Percentiles rank a stretch among this genome's conserved stretches.
Conservation (phyloP, 2,113 vertebrate genomes). For the Smithornis capensis region DNA sequence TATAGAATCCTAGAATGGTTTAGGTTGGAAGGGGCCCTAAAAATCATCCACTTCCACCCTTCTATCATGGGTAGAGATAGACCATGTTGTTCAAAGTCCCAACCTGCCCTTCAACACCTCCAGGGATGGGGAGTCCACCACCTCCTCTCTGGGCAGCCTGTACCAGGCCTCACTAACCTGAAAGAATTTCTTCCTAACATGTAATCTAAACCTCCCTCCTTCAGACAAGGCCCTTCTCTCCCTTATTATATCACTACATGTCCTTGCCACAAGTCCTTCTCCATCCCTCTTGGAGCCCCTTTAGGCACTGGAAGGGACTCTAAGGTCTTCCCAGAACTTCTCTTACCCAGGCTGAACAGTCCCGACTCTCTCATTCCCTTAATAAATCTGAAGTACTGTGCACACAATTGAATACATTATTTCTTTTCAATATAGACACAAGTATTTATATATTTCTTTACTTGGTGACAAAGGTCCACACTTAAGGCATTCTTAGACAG, state of each 20-base stretch:
- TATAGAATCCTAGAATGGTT: rapidly evolving
- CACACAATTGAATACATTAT: rapidly evolving
- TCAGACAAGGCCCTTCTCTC: rapidly evolving
- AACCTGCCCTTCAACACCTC: rapidly evolving
- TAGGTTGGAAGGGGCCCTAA: background rate
- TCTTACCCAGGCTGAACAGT: background rate
- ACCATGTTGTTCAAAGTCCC: rapidly evolving
- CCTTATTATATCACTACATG: rapidly evolving
- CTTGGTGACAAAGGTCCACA: background rate
- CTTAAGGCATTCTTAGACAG: background rate
- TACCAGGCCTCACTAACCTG: rapidly evolving
- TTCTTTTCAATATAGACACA: rapidly evolving
- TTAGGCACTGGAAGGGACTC: background rate
- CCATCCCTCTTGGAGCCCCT: background rate
- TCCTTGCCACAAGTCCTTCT: rapidly evolving
- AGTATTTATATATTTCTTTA: background rate
- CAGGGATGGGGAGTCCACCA: background rate
- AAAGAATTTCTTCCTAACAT: background rate
- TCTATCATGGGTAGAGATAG: background rate
- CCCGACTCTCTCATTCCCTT: background rate
- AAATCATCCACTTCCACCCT: background rate
- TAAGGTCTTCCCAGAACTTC: background rate
- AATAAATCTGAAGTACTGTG: background rate
- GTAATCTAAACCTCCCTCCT: background rate
- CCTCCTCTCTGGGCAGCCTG: background rate